A percentile compares a stretch with the other conserved stretches of the same genome.
Evolutionary conservation across 2,888 invertebrate genomes (phyloP).

Genomic region (Chromoteleia sp.): DNA sequence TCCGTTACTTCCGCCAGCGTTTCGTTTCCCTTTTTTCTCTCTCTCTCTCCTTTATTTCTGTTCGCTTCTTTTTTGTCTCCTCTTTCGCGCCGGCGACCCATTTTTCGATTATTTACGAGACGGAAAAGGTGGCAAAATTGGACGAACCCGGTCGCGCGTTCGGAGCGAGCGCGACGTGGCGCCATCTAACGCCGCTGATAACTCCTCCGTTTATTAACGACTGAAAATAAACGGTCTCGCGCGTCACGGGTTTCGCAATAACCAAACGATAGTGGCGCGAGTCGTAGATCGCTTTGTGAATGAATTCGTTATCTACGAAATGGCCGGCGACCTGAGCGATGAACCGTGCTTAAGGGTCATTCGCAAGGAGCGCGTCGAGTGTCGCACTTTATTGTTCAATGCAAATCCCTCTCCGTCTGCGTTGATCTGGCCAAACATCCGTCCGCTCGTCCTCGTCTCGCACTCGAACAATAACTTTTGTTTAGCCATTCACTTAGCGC

Average conservation of each 20-base stretch:
- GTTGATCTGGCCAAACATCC: conserved; percentile 32
- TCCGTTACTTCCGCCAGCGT: conserved; percentile 36
- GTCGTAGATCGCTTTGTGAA: conserved; percentile 66
- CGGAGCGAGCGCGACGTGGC: conserved; percentile 15
- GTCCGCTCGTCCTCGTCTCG: conserved; percentile 45
- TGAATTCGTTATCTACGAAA: conserved; percentile 68
- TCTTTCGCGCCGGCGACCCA: conserved; percentile 42
- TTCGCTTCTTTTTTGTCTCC: too few relatives aligned
- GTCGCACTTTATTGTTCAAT: conserved; percentile 39
- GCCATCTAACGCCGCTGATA: conserved; percentile 13
- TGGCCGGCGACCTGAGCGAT: conserved; percentile 50
- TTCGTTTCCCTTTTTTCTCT: too few relatives aligned
- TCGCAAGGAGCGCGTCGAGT: conserved; percentile 38
- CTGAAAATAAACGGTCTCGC: conserved; percentile 11
- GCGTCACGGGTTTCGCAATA: conserved; percentile 43
- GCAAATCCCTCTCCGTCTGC: conserved; percentile 40
- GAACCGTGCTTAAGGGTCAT: conserved; percentile 60
- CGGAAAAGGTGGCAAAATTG: not conserved
- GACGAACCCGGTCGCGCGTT: not conserved
- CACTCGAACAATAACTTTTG: conserved; percentile 55
- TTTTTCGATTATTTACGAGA: conserved; percentile 36
- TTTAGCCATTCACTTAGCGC: conserved; percentile 61
- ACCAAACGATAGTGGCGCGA: conserved; percentile 43
- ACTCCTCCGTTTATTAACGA: not conserved
- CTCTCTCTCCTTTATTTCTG: too few relatives aligned